Evolutionary conservation across 35 echinoderm and acorn worm genomes (phyloP).

Genomic region (Ophiothrix spiculata): DNA sequence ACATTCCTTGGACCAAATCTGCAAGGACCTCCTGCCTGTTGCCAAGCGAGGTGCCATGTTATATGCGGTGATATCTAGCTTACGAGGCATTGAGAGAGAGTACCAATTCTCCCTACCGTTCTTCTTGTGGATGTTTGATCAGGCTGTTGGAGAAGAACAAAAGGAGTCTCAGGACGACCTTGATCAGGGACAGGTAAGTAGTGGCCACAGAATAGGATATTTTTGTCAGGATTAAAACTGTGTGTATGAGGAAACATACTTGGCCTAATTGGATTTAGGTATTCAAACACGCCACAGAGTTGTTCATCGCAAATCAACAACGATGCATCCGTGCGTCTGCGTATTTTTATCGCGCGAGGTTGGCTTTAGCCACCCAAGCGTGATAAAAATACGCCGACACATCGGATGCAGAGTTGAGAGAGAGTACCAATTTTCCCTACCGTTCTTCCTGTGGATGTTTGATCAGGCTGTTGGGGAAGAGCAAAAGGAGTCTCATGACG

Average conservation of each 20-base stretch:
- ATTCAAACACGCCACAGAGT: no score
- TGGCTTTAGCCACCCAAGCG: no score
- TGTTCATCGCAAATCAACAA: no score
- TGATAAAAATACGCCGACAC: no score
- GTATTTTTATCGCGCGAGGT: no score
- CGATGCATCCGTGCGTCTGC: no score
- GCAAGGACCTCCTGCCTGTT: constrained; percentile 59
- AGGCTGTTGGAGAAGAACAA: constrained; percentile 83
- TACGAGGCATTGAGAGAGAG: constrained; percentile 59
- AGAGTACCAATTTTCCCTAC: constrained; percentile 76
- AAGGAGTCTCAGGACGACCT: neutral
- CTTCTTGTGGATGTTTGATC: constrained; percentile 90
- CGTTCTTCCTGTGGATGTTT: constrained; percentile 91
- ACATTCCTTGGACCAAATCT: constrained; percentile 51
- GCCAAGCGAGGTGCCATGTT: constrained; percentile 92
- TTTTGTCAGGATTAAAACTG: no score
- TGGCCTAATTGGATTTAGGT: no score
- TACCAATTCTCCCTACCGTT: constrained; percentile 80
- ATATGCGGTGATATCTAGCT: constrained; percentile 57
- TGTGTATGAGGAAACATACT: no score
- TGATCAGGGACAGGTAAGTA: constrained; percentile 13
- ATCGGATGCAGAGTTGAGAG: constrained; percentile 44
- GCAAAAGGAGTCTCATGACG: constrained; percentile 18
- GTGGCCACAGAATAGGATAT: no score
- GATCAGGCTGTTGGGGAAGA: constrained; percentile 86